A percentile compares a stretch with the other conserved stretches of the same genome.
These are phyloP conservation scores for Mastigias papua DNA, from an alignment of 30 jellyfish, hydroid and myxozoan genomes.

Conservation along the genomic window DNA sequence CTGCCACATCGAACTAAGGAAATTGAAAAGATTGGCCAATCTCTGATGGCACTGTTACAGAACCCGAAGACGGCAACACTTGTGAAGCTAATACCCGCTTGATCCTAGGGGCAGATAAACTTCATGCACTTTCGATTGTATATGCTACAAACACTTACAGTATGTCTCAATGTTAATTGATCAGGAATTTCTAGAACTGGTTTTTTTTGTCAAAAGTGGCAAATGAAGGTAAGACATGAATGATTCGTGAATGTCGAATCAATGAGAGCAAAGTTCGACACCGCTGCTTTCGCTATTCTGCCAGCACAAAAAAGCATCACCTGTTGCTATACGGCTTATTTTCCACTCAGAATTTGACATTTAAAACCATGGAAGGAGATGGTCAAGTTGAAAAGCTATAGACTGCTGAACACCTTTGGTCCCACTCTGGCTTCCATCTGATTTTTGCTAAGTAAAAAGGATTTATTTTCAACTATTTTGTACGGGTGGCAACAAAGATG, in stretches of 20 bases:
- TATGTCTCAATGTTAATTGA: constrained; percentile 26
- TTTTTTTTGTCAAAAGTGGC: background rate
- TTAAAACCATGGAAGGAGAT: too few relatives aligned
- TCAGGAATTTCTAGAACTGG: constrained; percentile 5
- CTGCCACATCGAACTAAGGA: constrained; percentile 26
- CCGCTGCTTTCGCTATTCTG: too few relatives aligned
- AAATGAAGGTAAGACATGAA: background rate
- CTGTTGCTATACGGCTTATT: too few relatives aligned
- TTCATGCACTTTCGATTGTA: constrained; percentile 29
- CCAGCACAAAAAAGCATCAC: too few relatives aligned
- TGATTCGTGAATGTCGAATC: background rate
- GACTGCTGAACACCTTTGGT: too few relatives aligned
- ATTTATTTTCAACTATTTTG: too few relatives aligned
- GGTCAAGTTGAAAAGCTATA: too few relatives aligned
- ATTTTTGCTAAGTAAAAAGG: too few relatives aligned
- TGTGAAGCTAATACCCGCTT: constrained; percentile 44
- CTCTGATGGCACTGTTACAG: constrained; percentile 6
- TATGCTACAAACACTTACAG: constrained; percentile 21
- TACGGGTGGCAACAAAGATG: too few relatives aligned
- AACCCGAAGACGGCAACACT: constrained; percentile 21
- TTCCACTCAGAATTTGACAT: too few relatives aligned
- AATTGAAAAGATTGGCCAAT: constrained; percentile 34
- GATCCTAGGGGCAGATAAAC: constrained; percentile 35
- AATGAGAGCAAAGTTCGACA: background rate
- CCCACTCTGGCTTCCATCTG: too few relatives aligned